Percentiles rank a stretch among this genome's conserved stretches.
These are phyloP conservation scores for Sanderia malayensis DNA, from an alignment of 30 jellyfish, hydroid and myxozoan genomes.

Conservation along the genomic window DNA sequence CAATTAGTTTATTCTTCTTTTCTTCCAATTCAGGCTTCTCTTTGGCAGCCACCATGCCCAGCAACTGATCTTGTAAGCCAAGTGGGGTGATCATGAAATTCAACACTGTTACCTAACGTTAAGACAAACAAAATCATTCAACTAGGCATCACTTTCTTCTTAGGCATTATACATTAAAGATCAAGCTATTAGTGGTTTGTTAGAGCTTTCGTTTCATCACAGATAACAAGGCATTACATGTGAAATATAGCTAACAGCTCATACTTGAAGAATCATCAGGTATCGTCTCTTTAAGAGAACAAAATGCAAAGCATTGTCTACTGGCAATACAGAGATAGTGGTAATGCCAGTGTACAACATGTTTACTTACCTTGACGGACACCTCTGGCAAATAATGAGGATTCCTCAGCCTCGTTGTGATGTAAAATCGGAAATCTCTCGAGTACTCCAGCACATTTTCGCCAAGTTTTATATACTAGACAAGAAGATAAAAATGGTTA, in stretches of 20 bases:
- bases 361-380: conserved; percentile 44
- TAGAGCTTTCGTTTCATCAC: not conserved
- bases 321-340: too few relatives aligned
- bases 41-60: conserved; percentile 72
- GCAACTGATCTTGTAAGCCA: conserved; percentile 65
- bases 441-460: conserved; percentile 58
- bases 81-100: conserved; percentile 71
- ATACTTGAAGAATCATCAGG: not conserved
- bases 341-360: too few relatives aligned
- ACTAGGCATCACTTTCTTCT: not conserved
- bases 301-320: not conserved
- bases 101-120: conserved; percentile 50
- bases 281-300: too few relatives aligned
- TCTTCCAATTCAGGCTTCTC: conserved; percentile 71
- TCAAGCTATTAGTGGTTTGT: not conserved
- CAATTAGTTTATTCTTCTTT: conserved; percentile 47
- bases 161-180: not conserved
- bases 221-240: not conserved
- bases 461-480: conserved; percentile 44
- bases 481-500: not conserved
- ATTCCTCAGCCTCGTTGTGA: conserved; percentile 56
- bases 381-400: conserved; percentile 72
- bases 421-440: conserved; percentile 63
- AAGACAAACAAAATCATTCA: not conserved
- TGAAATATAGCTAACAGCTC: not conserved